Base-by-base conservation (phyloP, 37 sponge, comb jelly and placozoan genomes). In the Amphimedon queenslandica region DNA sequence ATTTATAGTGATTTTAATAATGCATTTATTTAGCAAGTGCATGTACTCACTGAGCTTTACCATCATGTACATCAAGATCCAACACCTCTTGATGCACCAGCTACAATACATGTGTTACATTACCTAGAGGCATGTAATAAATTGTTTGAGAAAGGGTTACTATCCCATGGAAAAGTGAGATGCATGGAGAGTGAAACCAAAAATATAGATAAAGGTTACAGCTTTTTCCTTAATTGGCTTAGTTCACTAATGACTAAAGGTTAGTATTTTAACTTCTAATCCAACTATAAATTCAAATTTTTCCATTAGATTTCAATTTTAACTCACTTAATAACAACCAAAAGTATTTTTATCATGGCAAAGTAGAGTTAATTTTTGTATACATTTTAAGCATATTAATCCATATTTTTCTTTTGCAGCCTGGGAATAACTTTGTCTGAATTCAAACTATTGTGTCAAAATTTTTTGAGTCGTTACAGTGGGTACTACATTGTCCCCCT, bases 21-120 rank as follows among this genome's bases (percentile, higher is more conserved):
- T 60, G 27, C 5, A 21, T 60, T 60, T 25, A 32, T 51, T 21
- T 55, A 79, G 75, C 82, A 81, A 47, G 74, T 66, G 20, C 58
- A 81, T 11, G 69, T 81, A 2, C 61, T 81, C 3, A 33, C 66
- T 42, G 82, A 81, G 34, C 43, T 81, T 55, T 3, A 23, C 20
- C 27, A 71, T 37, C 55, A 72, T 37, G 56, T 42, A 1, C 2
- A 40, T 63, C 64, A 40, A 60, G n/a, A 23, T 20, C 68, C 67
- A 29, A 16, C 69, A 30, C 67, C 68, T 29, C 34, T 37, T 4
- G 74, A 73, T 43, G 55, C 64, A 10, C 42, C 37, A 1, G 32
- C 55, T 25, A 65, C 63, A 36, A 0, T 24, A 11, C 35, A 5
- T 35, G 27, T 28, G 35, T n/a, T 55, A 29, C 61, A 64, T 40